A percentile compares a stretch with the other conserved stretches of the same genome.
These are phyloP conservation scores for Pollenia labialis DNA, from an alignment of 2,888 invertebrate species.

Conservation along the genomic window DNA sequence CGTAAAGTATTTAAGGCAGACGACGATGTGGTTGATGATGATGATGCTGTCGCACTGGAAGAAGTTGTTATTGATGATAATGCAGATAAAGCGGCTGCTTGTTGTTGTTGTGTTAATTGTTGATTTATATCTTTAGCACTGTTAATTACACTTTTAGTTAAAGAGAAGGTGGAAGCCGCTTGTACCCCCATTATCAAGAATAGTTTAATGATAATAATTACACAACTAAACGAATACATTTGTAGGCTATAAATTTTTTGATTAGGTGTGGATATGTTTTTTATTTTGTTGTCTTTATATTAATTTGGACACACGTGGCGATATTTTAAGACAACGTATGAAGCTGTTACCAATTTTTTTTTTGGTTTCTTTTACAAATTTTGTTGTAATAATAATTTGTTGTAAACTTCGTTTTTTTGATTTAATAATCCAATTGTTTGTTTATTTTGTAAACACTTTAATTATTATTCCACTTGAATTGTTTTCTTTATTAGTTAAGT, in stretches of 20 bases:
- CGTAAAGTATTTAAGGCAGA: conserved; percentile 56
- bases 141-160: conserved; percentile 68
- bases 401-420: background rate
- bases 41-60: background rate
- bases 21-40: conserved; percentile 1
- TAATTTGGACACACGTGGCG: conserved; percentile 51
- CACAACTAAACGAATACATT: conserved; percentile 59
- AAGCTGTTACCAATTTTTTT: conserved; percentile 1
- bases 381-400: background rate
- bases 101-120: conserved; percentile 25
- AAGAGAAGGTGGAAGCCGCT: conserved; percentile 32
- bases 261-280: background rate
- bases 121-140: conserved; percentile 67
- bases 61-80: conserved; percentile 56
- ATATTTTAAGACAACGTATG: conserved; percentile 28
- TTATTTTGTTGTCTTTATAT: background rate
- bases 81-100: conserved; percentile 62
- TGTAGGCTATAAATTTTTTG: conserved; percentile 3
- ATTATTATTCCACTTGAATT: background rate
- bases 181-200: conserved; percentile 58
- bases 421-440: conserved; percentile 10
- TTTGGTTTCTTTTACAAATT: conserved; percentile 12
- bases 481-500: background rate
- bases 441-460: background rate
- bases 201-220: conserved; percentile 53